These are phyloP conservation scores for Picathartes gymnocephalus DNA, from an alignment of 2,113 vertebrate genomes.

Conservation along the genomic window DNA sequence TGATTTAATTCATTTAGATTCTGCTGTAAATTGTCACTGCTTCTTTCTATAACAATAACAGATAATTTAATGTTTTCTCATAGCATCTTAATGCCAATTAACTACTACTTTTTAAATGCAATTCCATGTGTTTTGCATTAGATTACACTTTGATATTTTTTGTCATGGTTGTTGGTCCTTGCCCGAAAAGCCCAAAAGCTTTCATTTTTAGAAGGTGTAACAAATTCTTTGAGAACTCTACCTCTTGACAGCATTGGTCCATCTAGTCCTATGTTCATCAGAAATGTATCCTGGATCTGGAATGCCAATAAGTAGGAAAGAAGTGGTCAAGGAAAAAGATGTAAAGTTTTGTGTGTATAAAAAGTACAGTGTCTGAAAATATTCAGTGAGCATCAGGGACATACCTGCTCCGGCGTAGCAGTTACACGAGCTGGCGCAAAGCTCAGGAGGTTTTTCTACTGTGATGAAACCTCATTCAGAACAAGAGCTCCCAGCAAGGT, in stretches of 20 bases:
- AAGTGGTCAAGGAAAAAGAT: rapidly evolving
- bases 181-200: neutral
- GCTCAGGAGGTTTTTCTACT: neutral
- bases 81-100: neutral
- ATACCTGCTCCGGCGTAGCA: neutral
- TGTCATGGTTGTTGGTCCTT: neutral
- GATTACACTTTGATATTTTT: neutral
- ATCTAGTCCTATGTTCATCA: neutral
- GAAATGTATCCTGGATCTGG: neutral
- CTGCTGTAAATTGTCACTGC: neutral
- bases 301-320: neutral
- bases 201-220: neutral
- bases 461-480: neutral
- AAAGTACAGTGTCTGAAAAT: neutral
- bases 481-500: neutral
- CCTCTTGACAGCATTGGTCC: neutral
- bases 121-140: neutral
- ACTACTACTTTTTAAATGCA: neutral
- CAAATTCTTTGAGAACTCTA: neutral
- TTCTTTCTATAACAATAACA: neutral
- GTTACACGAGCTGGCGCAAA: neutral
- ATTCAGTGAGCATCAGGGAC: neutral
- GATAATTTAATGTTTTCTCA: neutral
- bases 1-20: neutral
- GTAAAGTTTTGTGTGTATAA: neutral